Evolutionary conservation across 2,888 invertebrate species (phyloP).

Genomic region (Helleia helle): DNA sequence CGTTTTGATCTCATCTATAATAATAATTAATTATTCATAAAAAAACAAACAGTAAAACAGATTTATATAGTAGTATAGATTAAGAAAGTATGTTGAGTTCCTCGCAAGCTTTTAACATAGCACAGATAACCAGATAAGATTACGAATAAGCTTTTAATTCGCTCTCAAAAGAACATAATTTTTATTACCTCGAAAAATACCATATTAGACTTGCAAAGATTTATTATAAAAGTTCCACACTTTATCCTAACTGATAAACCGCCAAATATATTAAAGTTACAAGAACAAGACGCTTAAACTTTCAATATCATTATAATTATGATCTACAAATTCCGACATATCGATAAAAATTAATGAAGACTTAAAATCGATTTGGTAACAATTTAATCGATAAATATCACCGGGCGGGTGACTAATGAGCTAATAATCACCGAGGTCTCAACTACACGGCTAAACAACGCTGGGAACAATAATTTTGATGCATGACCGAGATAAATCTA

Average conservation of each 20-base stretch:
- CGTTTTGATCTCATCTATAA: too few species aligned
- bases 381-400: conserved; percentile 29
- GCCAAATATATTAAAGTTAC: too few species aligned
- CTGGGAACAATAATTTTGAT: conserved; percentile 42
- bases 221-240: too few species aligned
- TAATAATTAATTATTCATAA: too few species aligned
- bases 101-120: conserved; percentile 25
- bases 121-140: conserved; percentile 25
- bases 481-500: conserved; percentile 59
- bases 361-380: conserved; percentile 17
- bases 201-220: too few species aligned
- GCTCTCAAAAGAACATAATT: too few species aligned
- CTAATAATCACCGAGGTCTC: conserved; percentile 38
- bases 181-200: too few species aligned
- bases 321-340: conserved; percentile 6
- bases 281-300: conserved; percentile 27
- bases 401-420: conserved; percentile 43
- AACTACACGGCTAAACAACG: conserved; percentile 34
- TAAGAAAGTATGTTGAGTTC: conserved; percentile 29
- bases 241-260: too few species aligned
- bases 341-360: conserved; percentile 14
- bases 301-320: conserved; percentile 4
- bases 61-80: too few species aligned
- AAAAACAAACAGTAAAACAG: too few species aligned
- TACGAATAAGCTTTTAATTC: too few species aligned